Base-by-base conservation (phyloP, 2,113 vertebrate genomes). In the Speoplatyrhinus poulsoni region DNA sequence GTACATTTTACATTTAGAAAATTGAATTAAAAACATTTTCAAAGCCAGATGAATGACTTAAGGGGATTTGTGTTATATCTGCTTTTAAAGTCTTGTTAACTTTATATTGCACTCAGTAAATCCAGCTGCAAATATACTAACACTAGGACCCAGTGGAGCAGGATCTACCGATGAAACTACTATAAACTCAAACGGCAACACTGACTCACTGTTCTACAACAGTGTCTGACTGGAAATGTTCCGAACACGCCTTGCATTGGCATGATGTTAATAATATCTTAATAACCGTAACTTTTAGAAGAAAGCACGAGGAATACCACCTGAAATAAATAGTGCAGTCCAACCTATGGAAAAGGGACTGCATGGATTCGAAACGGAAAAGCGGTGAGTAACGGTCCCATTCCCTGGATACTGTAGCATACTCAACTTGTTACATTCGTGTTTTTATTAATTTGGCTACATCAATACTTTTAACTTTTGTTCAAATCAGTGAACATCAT, bases 291-390 rank as follows among this genome's bases (percentile, higher is more conserved):
- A 67, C 74, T 72, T 80, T 60, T 58, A 13, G 72, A 69, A 72
- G 19, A 80, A 69, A 67, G 52, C 11, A 57, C 50, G n/a, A 52
- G 79, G 48, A 79, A 65, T 82, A 67, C 52, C 64, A 57, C 53
- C 6, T 64, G 65, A 77, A 55, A 73, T 13, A 59, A 54, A 16
- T n/a, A 1, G 19, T 15, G 9, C 41, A 26, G 57, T 5, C 54
- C 3, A 41, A 19, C 26, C 11, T 26, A 17, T 12, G 16, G 10
- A 5, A 7, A 4, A 1, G 2, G 50, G 62, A 57, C 11, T 62
- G 17, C 46, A 90, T 87, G 88, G 88, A 88, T 11, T 69, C 85
- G n/a, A 85, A 80, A 58, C 76, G 74, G 1, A 82, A 87, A 36
- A 86, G 82, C 56, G 81, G 88, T 90, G 72, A 87, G 88, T 83